Evolutionary conservation across 1,140 invertebrate species (phyloP).

Genomic region (Palaemon carinicauda): DNA sequence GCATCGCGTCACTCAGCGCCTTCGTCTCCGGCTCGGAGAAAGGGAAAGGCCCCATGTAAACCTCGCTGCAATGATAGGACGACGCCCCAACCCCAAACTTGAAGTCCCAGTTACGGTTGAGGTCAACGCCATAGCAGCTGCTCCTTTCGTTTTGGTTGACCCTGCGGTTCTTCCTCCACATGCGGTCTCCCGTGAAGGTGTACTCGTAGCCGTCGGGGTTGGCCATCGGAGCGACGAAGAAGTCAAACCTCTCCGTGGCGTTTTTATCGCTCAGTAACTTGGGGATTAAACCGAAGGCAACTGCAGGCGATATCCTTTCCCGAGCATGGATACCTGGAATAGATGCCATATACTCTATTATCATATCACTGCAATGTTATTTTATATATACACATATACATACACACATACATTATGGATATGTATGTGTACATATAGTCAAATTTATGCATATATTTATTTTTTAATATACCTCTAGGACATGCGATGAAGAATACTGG

Average conservation of each 20-base stretch:
- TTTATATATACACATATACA: no score
- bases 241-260: slow-evolving; percentile 77
- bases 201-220: slow-evolving; percentile 60
- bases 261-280: slow-evolving; percentile 76
- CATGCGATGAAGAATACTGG: no score
- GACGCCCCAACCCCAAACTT: slow-evolving; percentile 78
- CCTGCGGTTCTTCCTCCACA: slow-evolving; percentile 62
- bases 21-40: slow-evolving; percentile 63
- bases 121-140: slow-evolving; percentile 61
- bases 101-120: slow-evolving; percentile 61
- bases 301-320: slow-evolving; percentile 91
- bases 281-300: slow-evolving; percentile 82
- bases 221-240: slow-evolving; percentile 62
- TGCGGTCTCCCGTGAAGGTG: slow-evolving; percentile 53
- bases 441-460: no score
- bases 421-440: no score
- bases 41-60: slow-evolving; percentile 66
- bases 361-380: no score
- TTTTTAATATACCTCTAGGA: no score
- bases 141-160: slow-evolving; percentile 43
- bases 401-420: no score
- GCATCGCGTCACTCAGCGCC: slow-evolving; percentile 61
- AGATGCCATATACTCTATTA: slow-evolving; percentile 61
- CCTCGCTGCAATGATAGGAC: slow-evolving; percentile 71
- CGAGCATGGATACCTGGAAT: slow-evolving; percentile 75